Conservation (phyloP, 2,113 vertebrate genomes). For the Cranoglanis bouderius region DNA sequence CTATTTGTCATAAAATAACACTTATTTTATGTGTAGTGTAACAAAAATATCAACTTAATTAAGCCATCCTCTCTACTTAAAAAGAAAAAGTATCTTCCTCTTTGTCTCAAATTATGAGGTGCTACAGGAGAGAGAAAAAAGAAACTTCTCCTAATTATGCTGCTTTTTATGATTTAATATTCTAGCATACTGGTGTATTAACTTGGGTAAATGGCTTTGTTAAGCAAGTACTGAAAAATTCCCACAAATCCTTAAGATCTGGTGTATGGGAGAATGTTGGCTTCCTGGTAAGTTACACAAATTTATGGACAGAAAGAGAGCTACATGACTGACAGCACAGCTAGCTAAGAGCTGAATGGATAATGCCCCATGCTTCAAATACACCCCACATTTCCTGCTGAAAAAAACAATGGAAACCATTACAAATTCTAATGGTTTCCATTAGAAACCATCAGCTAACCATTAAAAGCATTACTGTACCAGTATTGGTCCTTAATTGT, state of each 20-base stretch:
- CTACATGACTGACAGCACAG: neutral
- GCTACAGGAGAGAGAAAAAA: neutral
- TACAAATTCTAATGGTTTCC: too few species aligned
- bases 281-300: too few species aligned
- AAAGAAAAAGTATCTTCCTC: neutral
- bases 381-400: neutral
- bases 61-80: neutral
- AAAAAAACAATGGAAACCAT: too few species aligned
- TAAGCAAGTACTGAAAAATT: neutral
- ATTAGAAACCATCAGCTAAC: too few species aligned
- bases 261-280: neutral
- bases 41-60: neutral
- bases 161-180: neutral
- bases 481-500: too few species aligned
- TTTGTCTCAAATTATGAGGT: neutral
- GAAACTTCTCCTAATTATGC: neutral
- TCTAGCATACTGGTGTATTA: neutral
- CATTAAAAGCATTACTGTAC: too few species aligned
- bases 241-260: neutral
- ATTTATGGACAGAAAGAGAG: neutral
- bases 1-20: neutral
- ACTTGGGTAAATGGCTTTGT: neutral
- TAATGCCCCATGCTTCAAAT: neutral
- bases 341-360: neutral
- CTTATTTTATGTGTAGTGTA: neutral